phyloP scores from a whole-genome alignment of 1,140 invertebrate species.

The Lepidurus apus region DNA sequence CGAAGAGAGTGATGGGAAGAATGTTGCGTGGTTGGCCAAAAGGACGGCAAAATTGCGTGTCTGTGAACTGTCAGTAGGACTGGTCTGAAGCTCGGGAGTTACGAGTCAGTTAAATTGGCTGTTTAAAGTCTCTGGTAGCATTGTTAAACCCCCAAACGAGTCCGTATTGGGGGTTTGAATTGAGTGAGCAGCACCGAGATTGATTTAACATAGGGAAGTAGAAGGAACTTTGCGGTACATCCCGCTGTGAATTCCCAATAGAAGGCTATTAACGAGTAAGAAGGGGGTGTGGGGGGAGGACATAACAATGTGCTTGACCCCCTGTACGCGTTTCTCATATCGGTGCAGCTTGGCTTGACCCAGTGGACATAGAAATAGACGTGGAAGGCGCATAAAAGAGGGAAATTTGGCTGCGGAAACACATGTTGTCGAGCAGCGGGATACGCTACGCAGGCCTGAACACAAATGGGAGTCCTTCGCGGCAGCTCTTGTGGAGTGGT shows the following conservation, averaged over 20 bases:
- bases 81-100: neutral
- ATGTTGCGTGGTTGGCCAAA: too few species aligned
- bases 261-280: conserved; percentile 19
- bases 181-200: neutral
- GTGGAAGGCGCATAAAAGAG: neutral
- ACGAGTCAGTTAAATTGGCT: neutral
- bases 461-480: conserved; percentile 13
- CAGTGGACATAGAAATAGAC: neutral
- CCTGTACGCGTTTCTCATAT: neutral
- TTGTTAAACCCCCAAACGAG: neutral
- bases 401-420: conserved; percentile 3
- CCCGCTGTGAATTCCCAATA: conserved; percentile 18
- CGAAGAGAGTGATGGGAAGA: too few species aligned
- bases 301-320: conserved; percentile 21
- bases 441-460: conserved; percentile 9
- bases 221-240: neutral
- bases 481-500: neutral
- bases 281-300: neutral
- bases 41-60: too few species aligned
- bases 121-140: neutral
- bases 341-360: neutral
- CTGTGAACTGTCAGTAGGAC: too few species aligned
- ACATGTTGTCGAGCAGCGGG: conserved; percentile 4
- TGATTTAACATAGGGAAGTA: neutral
- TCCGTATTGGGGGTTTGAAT: neutral